Evolutionary conservation across 2,888 invertebrate genomes (phyloP).

Genomic region (Pocota personata): DNA sequence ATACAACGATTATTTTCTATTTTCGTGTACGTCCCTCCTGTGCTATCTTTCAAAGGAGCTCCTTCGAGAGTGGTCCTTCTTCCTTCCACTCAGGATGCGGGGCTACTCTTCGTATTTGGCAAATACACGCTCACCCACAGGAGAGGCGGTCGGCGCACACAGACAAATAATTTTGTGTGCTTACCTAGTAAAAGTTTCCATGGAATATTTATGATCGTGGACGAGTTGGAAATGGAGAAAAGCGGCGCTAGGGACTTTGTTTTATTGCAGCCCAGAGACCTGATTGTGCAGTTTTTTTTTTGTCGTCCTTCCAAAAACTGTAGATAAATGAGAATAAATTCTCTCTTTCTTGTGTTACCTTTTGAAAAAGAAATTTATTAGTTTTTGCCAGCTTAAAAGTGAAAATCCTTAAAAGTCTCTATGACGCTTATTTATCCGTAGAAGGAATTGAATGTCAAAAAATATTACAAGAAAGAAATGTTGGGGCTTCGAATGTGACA

Average conservation of each 20-base stretch:
- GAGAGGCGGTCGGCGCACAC: neutral
- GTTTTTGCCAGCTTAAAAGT: neutral
- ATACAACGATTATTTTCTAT: conserved; percentile 56
- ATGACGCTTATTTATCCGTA: neutral
- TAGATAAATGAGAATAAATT: conserved; percentile 59
- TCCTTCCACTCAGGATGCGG: conserved; percentile 9
- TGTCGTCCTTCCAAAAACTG: neutral
- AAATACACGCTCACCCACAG: conserved; percentile 9
- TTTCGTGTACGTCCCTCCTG: conserved; percentile 28
- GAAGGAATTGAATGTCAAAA: neutral
- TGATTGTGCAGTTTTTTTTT: conserved; percentile 58
- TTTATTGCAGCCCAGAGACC: conserved; percentile 67
- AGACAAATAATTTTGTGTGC: conserved; percentile 33
- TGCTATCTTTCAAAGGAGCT: conserved; percentile 25
- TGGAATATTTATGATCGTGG: conserved; percentile 59
- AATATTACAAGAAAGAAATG: neutral
- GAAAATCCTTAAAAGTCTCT: conserved; percentile 1
- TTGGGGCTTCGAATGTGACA: too few relatives aligned
- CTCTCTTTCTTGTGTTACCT: neutral
- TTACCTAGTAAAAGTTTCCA: conserved; percentile 51
- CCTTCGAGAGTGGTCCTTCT: conserved; percentile 11
- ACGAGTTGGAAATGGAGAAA: conserved; percentile 25
- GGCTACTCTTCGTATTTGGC: conserved; percentile 43
- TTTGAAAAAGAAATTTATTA: conserved; percentile 10
- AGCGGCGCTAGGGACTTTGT: conserved; percentile 25